Percentiles rank a stretch among this genome's conserved stretches.
phyloP scores from a whole-genome alignment of 2,888 invertebrate species.

The Onchidella celtica region DNA sequence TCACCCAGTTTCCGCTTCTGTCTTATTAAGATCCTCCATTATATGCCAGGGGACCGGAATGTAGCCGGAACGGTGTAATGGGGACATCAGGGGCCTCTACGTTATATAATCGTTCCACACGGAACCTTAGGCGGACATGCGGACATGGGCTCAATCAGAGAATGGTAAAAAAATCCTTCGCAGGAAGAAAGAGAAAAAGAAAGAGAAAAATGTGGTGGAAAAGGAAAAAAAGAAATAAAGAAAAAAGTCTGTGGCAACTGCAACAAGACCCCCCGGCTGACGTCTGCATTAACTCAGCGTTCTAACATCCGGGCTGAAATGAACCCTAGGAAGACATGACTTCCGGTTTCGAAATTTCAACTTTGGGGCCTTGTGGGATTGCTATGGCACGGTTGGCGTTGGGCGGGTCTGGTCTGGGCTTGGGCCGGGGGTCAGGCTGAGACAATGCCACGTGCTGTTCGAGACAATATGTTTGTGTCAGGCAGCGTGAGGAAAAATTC shows the following conservation, averaged over 20 bases:
- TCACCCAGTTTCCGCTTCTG: neutral
- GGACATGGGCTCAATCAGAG: neutral
- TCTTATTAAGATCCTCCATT: slow-evolving; percentile 6
- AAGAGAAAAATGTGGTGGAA: no score
- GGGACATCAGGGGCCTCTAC: neutral
- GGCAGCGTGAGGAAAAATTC: no score
- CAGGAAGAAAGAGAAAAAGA: neutral
- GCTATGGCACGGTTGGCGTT: no score
- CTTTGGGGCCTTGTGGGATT: no score
- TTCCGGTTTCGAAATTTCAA: no score
- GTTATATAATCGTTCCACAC: neutral
- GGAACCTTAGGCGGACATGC: neutral
- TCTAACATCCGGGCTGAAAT: slow-evolving; percentile 41
- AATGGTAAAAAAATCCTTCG: neutral
- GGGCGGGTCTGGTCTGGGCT: no score
- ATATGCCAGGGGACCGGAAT: neutral
- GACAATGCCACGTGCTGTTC: no score
- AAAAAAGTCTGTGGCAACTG: slow-evolving; percentile 5
- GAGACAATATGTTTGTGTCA: no score
- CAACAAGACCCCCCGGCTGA: slow-evolving; percentile 34
- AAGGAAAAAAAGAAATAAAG: no score
- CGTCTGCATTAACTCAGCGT: slow-evolving; percentile 38
- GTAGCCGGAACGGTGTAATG: neutral
- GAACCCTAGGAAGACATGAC: slow-evolving; percentile 27
- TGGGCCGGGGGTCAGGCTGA: no score